A percentile compares a stretch with the other conserved stretches of the same genome.
phyloP scores from a whole-genome alignment of 2,797 vertebrate genomes.

The Pipistrellus pipistrellus region DNA sequence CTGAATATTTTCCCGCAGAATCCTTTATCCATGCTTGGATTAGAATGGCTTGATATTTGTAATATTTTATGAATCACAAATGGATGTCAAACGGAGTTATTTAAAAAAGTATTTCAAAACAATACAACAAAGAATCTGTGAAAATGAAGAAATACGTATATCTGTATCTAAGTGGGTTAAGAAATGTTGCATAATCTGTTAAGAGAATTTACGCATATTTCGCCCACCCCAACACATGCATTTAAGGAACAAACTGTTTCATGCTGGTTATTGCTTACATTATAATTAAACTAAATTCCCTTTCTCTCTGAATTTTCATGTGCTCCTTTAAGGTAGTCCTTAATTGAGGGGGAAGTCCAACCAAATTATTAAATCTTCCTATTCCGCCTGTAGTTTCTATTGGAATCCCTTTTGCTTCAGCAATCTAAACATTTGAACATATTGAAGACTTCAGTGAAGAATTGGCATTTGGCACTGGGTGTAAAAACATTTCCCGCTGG shows the following conservation, averaged over 20 bases:
- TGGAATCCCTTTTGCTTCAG: slow-evolving; percentile 61
- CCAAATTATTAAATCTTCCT: slow-evolving; percentile 62
- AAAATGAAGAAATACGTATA: slow-evolving; percentile 31
- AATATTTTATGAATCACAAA: neutral
- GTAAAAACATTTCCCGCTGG: slow-evolving; percentile 80
- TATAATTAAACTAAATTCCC: neutral
- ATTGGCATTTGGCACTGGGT: slow-evolving; percentile 77
- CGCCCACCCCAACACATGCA: neutral
- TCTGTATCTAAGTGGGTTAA: neutral
- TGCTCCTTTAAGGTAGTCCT: slow-evolving; percentile 49
- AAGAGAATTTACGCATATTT: neutral
- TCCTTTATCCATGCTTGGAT: slow-evolving; percentile 7
- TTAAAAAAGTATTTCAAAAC: slow-evolving; percentile 42
- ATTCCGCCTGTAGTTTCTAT: slow-evolving; percentile 60
- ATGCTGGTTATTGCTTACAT: slow-evolving; percentile 16
- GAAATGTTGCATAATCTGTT: slow-evolving; percentile 25
- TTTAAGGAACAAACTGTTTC: slow-evolving; percentile 43
- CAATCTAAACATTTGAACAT: slow-evolving; percentile 67
- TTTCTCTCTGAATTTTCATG: slow-evolving; percentile 57
- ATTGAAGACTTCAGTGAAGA: slow-evolving; percentile 66
- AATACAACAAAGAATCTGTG: neutral
- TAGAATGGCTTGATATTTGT: slow-evolving; percentile 18
- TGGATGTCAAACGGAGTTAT: slow-evolving; percentile 32
- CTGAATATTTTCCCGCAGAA: neutral
- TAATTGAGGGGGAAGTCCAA: neutral